Percentiles rank a stretch among this genome's conserved stretches.
Evolutionary conservation across 2,113 vertebrate genomes (phyloP).

Genomic region (Naja naja): DNA sequence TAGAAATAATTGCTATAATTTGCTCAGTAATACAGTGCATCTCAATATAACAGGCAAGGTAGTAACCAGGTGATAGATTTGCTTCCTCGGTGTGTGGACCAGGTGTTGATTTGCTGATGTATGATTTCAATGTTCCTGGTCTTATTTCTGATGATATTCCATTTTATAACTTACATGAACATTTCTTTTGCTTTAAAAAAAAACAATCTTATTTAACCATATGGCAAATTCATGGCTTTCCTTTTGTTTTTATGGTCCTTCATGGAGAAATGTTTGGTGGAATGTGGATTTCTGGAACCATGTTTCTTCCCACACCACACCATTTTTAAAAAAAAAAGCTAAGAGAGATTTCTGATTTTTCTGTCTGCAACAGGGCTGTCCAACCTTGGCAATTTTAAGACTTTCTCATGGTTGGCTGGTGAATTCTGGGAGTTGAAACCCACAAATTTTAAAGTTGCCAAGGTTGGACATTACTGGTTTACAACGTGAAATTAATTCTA

Average conservation of each 20-base stretch:
- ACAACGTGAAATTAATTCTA: not conserved
- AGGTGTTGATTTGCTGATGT: not conserved
- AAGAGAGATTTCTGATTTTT: not conserved
- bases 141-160: not conserved
- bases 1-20: not conserved
- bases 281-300: not conserved
- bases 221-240: not conserved
- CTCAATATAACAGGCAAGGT: not conserved
- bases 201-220: not conserved
- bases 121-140: not conserved
- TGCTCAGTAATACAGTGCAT: not conserved
- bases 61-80: not conserved
- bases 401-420: too few species aligned
- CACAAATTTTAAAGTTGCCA: too few species aligned
- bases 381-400: too few species aligned
- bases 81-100: not conserved
- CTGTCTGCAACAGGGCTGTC: too few species aligned
- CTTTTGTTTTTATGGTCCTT: not conserved
- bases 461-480: not conserved
- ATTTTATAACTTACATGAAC: not conserved
- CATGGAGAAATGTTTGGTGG: not conserved
- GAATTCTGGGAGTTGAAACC: too few species aligned
- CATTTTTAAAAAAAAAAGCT: too few species aligned
- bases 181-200: not conserved
- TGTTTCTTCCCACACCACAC: not conserved